phyloP scores from a whole-genome alignment of 2,113 vertebrate species.

The Ciconia boyciana region DNA sequence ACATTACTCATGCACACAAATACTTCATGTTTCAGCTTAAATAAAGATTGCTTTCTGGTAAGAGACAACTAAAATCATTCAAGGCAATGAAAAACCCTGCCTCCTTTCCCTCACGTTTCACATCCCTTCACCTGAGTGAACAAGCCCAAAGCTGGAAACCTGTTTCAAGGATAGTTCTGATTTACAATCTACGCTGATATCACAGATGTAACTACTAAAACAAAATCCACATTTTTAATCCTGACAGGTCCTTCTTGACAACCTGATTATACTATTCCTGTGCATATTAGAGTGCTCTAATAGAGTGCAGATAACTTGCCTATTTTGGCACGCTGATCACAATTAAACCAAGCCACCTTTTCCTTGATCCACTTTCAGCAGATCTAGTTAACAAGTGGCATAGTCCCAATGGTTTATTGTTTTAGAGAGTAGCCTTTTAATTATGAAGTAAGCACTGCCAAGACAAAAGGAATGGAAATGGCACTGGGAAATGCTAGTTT shows the following conservation, averaged over 20 bases:
- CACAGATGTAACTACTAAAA: background rate
- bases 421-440: background rate
- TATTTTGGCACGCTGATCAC: background rate
- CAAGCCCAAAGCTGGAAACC: background rate
- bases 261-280: background rate
- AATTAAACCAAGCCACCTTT: background rate
- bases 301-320: background rate
- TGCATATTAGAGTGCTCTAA: background rate
- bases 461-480: background rate
- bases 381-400: background rate
- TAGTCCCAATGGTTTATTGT: background rate
- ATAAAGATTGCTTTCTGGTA: background rate
- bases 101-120: background rate
- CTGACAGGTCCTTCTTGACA: background rate
- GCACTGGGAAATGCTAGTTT: background rate
- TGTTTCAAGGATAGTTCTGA: background rate
- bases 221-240: background rate
- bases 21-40: background rate
- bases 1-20: background rate
- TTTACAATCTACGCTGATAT: background rate
- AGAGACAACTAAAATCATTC: background rate
- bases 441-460: background rate
- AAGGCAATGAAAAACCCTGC: background rate
- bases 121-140: background rate
- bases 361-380: background rate